phyloP scores from a whole-genome alignment of 2,797 vertebrate genomes.

The Ambastaia sidthimunki region DNA sequence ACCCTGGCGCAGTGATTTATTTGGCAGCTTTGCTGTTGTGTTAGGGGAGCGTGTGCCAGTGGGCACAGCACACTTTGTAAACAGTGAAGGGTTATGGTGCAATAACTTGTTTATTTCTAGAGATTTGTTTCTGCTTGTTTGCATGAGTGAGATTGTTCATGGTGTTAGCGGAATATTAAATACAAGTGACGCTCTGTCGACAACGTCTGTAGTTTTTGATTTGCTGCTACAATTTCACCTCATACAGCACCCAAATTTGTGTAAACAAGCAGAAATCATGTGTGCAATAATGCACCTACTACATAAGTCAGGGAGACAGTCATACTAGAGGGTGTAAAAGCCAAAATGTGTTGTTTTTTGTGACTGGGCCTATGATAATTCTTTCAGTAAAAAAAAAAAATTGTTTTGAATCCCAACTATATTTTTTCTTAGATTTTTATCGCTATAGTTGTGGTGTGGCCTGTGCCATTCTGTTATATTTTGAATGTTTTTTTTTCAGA shows the following conservation, averaged over 20 bases:
- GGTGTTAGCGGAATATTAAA: background rate
- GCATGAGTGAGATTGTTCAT: background rate
- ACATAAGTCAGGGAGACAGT: too few relatives aligned
- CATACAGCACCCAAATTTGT: too few relatives aligned
- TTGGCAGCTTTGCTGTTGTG: constrained; percentile 31
- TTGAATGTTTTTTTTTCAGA: too few relatives aligned
- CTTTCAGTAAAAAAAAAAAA: too few relatives aligned
- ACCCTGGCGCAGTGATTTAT: background rate
- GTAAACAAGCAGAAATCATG: background rate
- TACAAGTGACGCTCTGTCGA: background rate
- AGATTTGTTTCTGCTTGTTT: background rate
- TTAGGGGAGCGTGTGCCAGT: background rate
- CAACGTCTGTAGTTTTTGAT: background rate
- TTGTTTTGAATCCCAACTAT: too few relatives aligned
- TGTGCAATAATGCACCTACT: too few relatives aligned
- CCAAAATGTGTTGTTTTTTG: too few relatives aligned
- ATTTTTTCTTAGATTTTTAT: too few relatives aligned
- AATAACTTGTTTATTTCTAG: background rate
- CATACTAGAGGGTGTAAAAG: too few relatives aligned
- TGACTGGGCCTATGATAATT: too few relatives aligned
- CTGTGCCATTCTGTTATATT: too few relatives aligned
- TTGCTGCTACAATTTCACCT: background rate
- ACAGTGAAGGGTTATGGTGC: background rate
- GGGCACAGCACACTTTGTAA: constrained; percentile 21
- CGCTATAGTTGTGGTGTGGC: too few relatives aligned